These are phyloP conservation scores for Drosophila phalerata DNA, from an alignment of 2,888 invertebrate species.

Conservation along the genomic window DNA sequence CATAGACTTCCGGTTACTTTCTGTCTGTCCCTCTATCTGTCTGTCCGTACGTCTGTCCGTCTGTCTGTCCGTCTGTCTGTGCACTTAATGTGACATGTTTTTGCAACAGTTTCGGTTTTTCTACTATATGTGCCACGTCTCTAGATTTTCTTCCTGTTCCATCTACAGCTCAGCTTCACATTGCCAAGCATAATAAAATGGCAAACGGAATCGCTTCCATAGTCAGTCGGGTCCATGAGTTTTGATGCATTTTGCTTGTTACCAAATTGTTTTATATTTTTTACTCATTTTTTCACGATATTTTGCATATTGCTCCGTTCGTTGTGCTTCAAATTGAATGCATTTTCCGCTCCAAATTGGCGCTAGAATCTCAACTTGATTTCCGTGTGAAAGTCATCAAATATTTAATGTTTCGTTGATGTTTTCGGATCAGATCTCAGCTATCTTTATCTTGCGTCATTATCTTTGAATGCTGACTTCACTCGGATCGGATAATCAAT, in stretches of 20 bases:
- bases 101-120: constrained; percentile 74
- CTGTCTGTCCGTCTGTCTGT: constrained; percentile 44
- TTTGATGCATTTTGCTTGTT: constrained; percentile 75
- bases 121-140: constrained; percentile 31
- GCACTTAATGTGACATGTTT: constrained; percentile 79
- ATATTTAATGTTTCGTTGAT: constrained; percentile 4
- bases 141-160: constrained; percentile 1
- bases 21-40: constrained; percentile 36
- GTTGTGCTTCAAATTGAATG: constrained; percentile 19
- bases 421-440: too few species aligned
- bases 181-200: constrained; percentile 28
- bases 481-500: neutral
- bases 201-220: constrained; percentile 8
- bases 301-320: constrained; percentile 42
- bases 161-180: constrained; percentile 12
- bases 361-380: constrained; percentile 17
- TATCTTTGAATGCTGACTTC: neutral
- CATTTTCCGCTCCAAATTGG: constrained; percentile 22
- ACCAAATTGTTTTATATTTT: constrained; percentile 62
- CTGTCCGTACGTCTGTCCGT: constrained; percentile 34
- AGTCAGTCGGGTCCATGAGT: constrained; percentile 32
- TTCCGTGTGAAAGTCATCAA: constrained; percentile 44
- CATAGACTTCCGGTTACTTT: constrained; percentile 68
- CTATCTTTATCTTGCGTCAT: neutral
- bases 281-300: constrained; percentile 3